Percentiles rank a stretch among this genome's conserved stretches.
Conservation (phyloP, 2,888 invertebrate species). For the Lasioglossum pauxillum region DNA sequence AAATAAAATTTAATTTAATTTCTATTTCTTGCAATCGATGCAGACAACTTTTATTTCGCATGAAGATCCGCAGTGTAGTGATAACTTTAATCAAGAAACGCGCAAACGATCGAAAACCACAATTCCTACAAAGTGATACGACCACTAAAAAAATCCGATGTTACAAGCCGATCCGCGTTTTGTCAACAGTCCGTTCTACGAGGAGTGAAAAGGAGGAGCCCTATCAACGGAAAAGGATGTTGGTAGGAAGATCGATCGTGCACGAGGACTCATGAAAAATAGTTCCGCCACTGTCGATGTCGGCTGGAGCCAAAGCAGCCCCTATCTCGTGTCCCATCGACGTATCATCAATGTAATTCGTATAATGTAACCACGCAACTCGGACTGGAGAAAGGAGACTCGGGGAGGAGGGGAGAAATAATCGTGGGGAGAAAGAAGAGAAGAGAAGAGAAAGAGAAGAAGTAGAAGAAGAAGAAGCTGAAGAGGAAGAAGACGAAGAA, state of each 20-base stretch:
- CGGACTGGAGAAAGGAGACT: conserved; percentile 40
- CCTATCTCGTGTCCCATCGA: conserved; percentile 73
- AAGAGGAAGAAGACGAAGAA: background rate
- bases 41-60: too few relatives aligned
- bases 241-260: conserved; percentile 43
- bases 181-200: conserved; percentile 11
- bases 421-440: conserved; percentile 25
- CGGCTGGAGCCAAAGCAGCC: conserved; percentile 61
- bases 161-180: background rate
- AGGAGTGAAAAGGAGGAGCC: background rate
- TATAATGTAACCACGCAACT: conserved; percentile 74
- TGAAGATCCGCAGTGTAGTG: background rate
- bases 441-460: background rate
- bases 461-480: background rate
- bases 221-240: conserved; percentile 32
- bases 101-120: background rate
- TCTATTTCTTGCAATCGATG: too few relatives aligned
- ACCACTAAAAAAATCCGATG: background rate
- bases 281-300: conserved; percentile 68
- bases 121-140: background rate
- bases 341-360: conserved; percentile 76
- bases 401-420: conserved; percentile 34
- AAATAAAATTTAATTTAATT: too few relatives aligned
- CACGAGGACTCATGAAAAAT: conserved; percentile 67
- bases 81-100: background rate